These are phyloP conservation scores for Haliclystus octoradiatus DNA, from an alignment of 30 jellyfish, hydroid and myxozoan genomes.

Conservation along the genomic window DNA sequence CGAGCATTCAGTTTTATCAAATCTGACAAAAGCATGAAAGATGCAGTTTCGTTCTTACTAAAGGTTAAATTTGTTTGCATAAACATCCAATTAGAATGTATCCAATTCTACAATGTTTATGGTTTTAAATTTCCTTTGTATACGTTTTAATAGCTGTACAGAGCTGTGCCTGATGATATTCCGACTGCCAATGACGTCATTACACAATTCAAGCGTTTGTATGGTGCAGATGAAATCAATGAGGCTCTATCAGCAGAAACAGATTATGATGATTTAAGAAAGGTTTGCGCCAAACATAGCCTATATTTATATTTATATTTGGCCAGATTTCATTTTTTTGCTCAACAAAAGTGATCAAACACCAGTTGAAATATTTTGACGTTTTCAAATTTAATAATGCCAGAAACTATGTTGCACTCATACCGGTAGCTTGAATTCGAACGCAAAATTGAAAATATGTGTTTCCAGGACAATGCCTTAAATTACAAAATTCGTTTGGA, in stretches of 20 bases:
- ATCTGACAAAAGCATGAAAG: conserved; percentile 43
- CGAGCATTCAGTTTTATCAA: conserved; percentile 82
- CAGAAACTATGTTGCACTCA: no score
- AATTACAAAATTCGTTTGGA: no score
- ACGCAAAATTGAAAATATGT: no score
- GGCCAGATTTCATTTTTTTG: no score
- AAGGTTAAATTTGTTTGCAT: conserved; percentile 24
- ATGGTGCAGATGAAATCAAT: conserved; percentile 54
- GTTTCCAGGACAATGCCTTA: no score
- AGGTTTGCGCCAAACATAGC: conserved; percentile 30
- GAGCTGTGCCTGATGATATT: conserved; percentile 21
- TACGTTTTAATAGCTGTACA: conserved; percentile 53
- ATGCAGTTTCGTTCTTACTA: conserved; percentile 49
- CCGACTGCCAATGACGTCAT: conserved; percentile 44
- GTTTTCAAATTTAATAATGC: no score
- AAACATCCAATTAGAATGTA: background rate
- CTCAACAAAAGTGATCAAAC: no score
- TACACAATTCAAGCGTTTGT: conserved; percentile 43
- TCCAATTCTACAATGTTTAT: background rate
- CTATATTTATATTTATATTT: no score
- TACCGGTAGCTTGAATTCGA: no score
- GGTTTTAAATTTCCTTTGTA: background rate
- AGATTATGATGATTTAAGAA: conserved; percentile 80
- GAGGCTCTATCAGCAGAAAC: conserved; percentile 67
- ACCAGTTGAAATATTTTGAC: no score